Evolutionary conservation across 2,888 invertebrate species (phyloP).

Genomic region (Leptothorax acervorum): DNA sequence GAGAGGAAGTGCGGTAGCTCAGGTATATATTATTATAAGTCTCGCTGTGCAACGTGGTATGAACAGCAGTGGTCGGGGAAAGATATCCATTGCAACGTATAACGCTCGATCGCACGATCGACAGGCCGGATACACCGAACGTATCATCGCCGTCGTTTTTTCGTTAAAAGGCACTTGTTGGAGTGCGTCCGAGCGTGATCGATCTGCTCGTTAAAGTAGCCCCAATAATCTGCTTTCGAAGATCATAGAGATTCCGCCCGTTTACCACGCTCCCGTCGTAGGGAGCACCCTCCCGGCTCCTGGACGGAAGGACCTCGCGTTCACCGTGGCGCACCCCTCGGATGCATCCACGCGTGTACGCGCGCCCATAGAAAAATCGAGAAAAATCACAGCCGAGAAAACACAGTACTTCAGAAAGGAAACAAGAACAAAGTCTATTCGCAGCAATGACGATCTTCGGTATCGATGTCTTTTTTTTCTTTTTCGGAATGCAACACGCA

Average conservation of each 20-base stretch:
- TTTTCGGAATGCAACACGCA: slow-evolving; percentile 12
- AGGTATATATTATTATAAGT: slow-evolving; percentile 20
- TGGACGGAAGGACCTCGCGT: slow-evolving; percentile 39
- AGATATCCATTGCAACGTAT: slow-evolving; percentile 70
- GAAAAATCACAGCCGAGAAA: slow-evolving; percentile 47
- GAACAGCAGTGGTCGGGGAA: slow-evolving; percentile 61
- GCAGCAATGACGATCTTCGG: slow-evolving; percentile 35
- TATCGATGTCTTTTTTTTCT: slow-evolving; percentile 36
- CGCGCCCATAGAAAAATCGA: slow-evolving; percentile 37
- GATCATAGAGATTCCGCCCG: slow-evolving; percentile 77
- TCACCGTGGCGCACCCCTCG: slow-evolving; percentile 38
- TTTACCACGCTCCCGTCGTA: slow-evolving; percentile 55
- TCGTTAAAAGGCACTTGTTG: slow-evolving; percentile 83
- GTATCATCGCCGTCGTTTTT: slow-evolving; percentile 71
- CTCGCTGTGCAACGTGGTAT: slow-evolving; percentile 40
- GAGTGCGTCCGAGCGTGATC: slow-evolving; percentile 82
- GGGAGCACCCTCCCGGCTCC: slow-evolving; percentile 9
- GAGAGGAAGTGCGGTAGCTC: slow-evolving; percentile 40
- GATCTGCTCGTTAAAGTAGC: slow-evolving; percentile 81
- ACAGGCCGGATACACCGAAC: slow-evolving; percentile 50
- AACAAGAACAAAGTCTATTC: slow-evolving; percentile 52
- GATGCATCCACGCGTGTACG: slow-evolving; percentile 44
- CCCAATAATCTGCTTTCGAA: slow-evolving; percentile 82
- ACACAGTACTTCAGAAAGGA: slow-evolving; percentile 36
- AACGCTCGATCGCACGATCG: slow-evolving; percentile 77